Base-by-base conservation (phyloP, 30 jellyfish, hydroid and myxozoan species). In the Aurelia sp. region DNA sequence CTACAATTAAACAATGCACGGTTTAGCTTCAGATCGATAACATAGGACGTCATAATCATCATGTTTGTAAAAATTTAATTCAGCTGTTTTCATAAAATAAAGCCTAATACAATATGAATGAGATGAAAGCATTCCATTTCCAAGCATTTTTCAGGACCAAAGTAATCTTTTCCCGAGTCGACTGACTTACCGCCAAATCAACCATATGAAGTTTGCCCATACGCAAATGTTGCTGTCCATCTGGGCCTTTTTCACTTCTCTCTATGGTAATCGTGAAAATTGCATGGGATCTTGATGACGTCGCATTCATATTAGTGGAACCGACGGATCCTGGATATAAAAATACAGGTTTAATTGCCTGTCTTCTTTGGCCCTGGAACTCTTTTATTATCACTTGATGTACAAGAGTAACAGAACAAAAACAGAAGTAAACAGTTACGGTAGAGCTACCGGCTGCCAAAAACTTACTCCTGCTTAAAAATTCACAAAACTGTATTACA, bases 181-280 rank as follows among this genome's bases (percentile, higher is more conserved):
- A 48, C 19, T 7, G 13, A 79, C 99, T 76, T 62, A 94, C 99
- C 33, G 99, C 99, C 37, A 94, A 62, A 72, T 94, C 99, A 41
- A 94, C 99, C 99, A 94, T 94, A 65, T 94, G 99, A 31, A 94
- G 78, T 73, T 94, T 94, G 41, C 99, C 99, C 99, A 94, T 94
- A 15, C 99, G 79, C 12, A 94, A 73, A 74, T 94, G 99, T 65
- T 94, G 99, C 75, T 86, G 95, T 18, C 99, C 99, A 64, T 94
- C 99, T 23, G 60, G 84, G 44, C 99, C 99, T 63, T 94, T 94
- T 50, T 94, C 99, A 73, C 99, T 94, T 73, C 97, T 79, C 64
- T 94, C 99, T 33, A 94, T 88, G 10, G 97, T 94, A 13, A 94
- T 94, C 18, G 99, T 94, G 71, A 86, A 94, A 23, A 94, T 94